phyloP scores from a whole-genome alignment of 2,113 vertebrate genomes.

The Vidua chalybeata region DNA sequence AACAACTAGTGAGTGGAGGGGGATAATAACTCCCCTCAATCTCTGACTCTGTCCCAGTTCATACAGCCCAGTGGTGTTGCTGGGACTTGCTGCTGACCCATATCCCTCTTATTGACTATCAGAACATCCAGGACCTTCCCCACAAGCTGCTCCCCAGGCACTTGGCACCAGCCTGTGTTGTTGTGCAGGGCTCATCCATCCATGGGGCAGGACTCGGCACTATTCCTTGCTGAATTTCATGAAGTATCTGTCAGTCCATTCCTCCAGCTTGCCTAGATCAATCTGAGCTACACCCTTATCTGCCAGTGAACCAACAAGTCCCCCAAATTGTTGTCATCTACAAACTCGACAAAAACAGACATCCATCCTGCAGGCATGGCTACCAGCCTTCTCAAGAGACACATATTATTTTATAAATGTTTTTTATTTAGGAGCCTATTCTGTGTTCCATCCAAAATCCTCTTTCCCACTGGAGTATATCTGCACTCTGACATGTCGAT shows the following conservation, averaged over 20 bases:
- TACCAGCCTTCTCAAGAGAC: background rate
- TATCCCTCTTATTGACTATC: background rate
- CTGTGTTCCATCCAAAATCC: background rate
- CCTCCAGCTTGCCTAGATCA: background rate
- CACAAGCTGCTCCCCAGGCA: background rate
- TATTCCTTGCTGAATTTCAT: background rate
- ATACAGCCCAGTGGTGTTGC: background rate
- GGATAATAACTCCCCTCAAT: rapidly evolving
- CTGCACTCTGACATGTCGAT: background rate
- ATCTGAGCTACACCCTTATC: background rate
- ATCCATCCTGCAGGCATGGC: background rate
- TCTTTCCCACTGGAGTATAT: background rate
- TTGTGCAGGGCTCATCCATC: background rate
- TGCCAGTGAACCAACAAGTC: background rate
- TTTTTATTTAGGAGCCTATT: background rate
- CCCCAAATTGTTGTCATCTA: background rate
- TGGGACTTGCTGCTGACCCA: background rate
- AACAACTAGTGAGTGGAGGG: background rate
- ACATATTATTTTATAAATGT: background rate
- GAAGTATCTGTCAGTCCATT: background rate
- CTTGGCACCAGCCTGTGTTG: background rate
- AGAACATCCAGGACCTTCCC: background rate
- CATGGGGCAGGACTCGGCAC: background rate
- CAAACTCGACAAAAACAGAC: rapidly evolving
- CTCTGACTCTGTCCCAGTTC: background rate